Evolutionary conservation across 2,797 vertebrate genomes (phyloP), one percentile per base, ranked within the genome.

Genomic region (Catostomus latipinnis): DNA sequence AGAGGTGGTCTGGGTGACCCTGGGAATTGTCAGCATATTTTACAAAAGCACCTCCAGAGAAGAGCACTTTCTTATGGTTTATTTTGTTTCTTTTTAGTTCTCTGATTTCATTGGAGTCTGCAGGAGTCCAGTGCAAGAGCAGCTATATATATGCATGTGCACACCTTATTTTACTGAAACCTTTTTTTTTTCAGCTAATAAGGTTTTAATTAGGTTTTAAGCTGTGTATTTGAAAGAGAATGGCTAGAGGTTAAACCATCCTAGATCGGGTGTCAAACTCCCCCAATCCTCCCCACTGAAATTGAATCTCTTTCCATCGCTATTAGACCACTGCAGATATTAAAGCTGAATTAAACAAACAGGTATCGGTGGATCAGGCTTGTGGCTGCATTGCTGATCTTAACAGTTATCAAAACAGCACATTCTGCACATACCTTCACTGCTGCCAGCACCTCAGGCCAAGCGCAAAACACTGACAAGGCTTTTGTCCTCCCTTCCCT

Each of bases 381-480:
- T 62, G 34, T 34, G 34, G 50, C 72, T 49, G 11, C 70, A 4
- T 6, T 53, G 49, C 74, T 74, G 82, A 86, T 83, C 76, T 86
- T 83, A 82, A 76, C 79, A 74, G 82, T 74, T 82, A 83, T 83
- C 76, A 86, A 86, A 86, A 86, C 84, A 86, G 72, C 80, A 78
- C 82, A 86, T 86, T 83, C 76, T 79, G 82, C 63, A 80, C 82
- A 86, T 86, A 80, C 57, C 82, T 86, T 13, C 75, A 54, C 54
- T 56, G 58, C 57, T 56, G 78, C 78, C 81, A 62, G 60, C 79
- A 71, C 74, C 82, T 83, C 48, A 11, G 74, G 71, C 81, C 72
- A 78, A 75, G 60, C 46, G n/a, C 61, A 12, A 57, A 71, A 67
- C 71, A 56, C 79, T 50, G 72, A 71, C 68, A 46, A 78, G 50